Evolutionary conservation across 2,888 invertebrate genomes (phyloP), one percentile per base, ranked within the genome.

Genomic region (Ptilodon capucinus): DNA sequence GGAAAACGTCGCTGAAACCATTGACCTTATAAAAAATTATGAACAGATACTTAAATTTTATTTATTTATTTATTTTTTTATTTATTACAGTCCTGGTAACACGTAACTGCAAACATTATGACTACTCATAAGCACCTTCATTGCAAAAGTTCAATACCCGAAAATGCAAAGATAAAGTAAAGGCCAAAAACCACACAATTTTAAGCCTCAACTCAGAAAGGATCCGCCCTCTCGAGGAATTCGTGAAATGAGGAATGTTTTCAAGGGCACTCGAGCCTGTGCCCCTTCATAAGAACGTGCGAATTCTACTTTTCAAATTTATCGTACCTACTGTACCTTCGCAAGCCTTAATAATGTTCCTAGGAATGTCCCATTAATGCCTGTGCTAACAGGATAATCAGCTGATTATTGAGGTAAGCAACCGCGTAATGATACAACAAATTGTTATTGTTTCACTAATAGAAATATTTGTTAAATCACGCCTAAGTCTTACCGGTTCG

Each of bases 401-500:
- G 59, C 67, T 70, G 66, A 72, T 74, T 70, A 64, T 57, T 47
- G 53, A 46, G 53, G 61, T 63, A 51, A 64, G 61, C 57, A 71
- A 75, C 66, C 60, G 63, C 71, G 63, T 71, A 76, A 68, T 66
- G 51, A 49, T 56, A 54, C 47, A 54, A 51, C 64, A 76, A 79
- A 79, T 79, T 65, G 73, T 73, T 75, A 80, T 84, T 84, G 81
- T 85, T 81, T 77, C 62, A 71, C 63, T 76, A 74, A 77, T 76
- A 79, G 70, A 77, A 80, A 76, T 80, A 81, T 85, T 82, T 80
- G 71, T 81, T 78, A 76, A 84, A 84, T 82, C 74, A 82, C 78
- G 77, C 75, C 79, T 81, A 79, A 80, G 74, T 78, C 74, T 79
- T 83, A 89, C 89, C 90, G 88, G 90, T 88, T 89, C 56, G 78